Evolutionary conservation across 2,797 vertebrate species (phyloP), one percentile per base, ranked within the genome.

Genomic region (Hoplostethus atlanticus): DNA sequence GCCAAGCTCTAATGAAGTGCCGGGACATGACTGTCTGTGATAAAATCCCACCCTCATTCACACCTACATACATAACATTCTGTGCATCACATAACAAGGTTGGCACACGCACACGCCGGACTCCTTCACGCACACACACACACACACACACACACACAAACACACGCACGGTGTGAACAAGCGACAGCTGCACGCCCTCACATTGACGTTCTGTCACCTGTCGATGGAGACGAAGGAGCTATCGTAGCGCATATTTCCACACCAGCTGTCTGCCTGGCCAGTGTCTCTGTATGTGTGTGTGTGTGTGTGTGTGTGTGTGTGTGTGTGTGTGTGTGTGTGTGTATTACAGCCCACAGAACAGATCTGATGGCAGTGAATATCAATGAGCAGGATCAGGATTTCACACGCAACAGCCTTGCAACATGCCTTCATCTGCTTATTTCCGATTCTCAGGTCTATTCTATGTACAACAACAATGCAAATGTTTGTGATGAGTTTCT

Each of bases 111-210:
- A 6, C 62, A 51, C 21, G 21, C n/a, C n/a, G n/a, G 11, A 52
- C 42, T 8, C 44, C 15, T 15, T 28, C 6, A 1, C 15, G 12
- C 52, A 6, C 62, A 51, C 21, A 1, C 56, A 55, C 4, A 6
- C 42, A 53, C 17, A 65, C 62, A 38, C 62, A 64, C 48, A 40
- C 44, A 34, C 60, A 34, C 60, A 48, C n/a, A 25, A n/a, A 50
- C 50, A 53, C 30, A 7, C 52, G 28, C 59, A 47, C 63, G 3
- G n/a, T 5, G 21, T 28, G 71, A 81, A 83, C 77, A 71, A 40
- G 81, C 67, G 80, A 80, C 89, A 91, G 86, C 81, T 90, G 86
- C 81, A 85, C 81, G 42, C 82, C 83, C 86, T 86, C 89, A 80
- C 85, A 83, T 59, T 77, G 84, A 80, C 79, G 76, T 84, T 69